Evolutionary conservation across 2,113 vertebrate species (phyloP).

Genomic region (Excalfactoria chinensis): DNA sequence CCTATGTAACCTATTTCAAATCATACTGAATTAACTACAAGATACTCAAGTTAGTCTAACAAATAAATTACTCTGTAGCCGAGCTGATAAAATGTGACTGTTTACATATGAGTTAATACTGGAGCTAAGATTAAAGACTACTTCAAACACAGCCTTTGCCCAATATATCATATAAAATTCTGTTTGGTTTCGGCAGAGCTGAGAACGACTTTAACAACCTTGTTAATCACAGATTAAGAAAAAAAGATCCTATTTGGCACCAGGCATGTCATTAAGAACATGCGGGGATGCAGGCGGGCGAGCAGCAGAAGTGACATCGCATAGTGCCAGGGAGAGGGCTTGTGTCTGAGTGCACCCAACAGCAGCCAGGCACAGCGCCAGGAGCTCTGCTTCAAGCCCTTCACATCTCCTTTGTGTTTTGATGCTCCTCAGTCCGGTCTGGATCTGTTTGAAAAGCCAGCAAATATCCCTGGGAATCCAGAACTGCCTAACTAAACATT

Average conservation of each 20-base stretch:
- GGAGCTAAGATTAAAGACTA: constrained; percentile 64
- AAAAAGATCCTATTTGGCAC: constrained; percentile 54
- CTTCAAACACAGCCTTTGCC: constrained; percentile 59
- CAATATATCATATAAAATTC: constrained; percentile 32
- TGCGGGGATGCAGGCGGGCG: neutral
- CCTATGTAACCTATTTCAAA: constrained; percentile 17
- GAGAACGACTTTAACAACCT: constrained; percentile 60
- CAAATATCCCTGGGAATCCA: neutral
- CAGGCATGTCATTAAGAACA: constrained; percentile 38
- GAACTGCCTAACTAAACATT: neutral
- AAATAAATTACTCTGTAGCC: constrained; percentile 56
- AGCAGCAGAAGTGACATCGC: constrained; percentile 19
- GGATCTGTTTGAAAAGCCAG: neutral
- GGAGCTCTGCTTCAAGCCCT: neutral
- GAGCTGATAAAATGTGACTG: constrained; percentile 65
- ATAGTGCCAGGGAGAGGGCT: neutral
- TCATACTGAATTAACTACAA: constrained; percentile 1
- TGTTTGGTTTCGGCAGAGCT: constrained; percentile 48
- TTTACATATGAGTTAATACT: constrained; percentile 60
- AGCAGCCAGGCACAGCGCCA: rapidly evolving
- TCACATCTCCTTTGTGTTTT: neutral
- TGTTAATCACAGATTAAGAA: constrained; percentile 67
- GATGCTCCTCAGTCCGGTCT: neutral
- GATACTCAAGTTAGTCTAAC: constrained; percentile 62
- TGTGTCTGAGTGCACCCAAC: rapidly evolving